Evolutionary conservation across 2,888 invertebrate genomes (phyloP), one percentile per base, ranked within the genome.

Genomic region (Polydesmus complanatus): DNA sequence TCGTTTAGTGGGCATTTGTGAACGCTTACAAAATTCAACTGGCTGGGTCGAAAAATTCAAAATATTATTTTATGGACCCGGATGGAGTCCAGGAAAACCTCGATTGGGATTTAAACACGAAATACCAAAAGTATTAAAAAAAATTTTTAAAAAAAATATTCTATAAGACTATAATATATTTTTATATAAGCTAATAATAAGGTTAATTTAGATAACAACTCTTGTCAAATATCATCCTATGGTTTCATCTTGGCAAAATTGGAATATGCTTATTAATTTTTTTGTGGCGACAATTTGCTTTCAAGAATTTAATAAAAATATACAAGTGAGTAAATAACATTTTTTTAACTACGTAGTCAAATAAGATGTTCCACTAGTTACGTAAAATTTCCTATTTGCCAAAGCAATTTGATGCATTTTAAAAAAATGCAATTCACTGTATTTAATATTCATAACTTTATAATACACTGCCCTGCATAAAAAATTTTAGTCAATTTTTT

Each of bases 41-140:
- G 37, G 56, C 19, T 37, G 27, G 47, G 25, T 21, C 5, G 56
- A 56, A 2, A 8, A n/a, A 21, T 56, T 56, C 18, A 14, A 5
- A 21, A 56, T 85, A 0, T 70, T 88, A 1, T 80, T 88, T 71
- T 88, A 85, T 76, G 92, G 92, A 0, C 92, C 92, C 0, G 91
- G 91, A 67, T 93, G 91, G 91, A 77, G 81, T 66, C 89, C 90
- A 0, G 91, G 90, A 0, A 81, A 80, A 57, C 82, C 84, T 0
- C 75, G 90, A 65, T 79, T 87, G 0, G 91, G 91, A 11, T 78
- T 82, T n/a, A 83, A 84, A 54, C 81, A 81, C 58, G 81, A 83
- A 68, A 85, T 90, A 73, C 77, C 87, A 54, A 83, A 88, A 68
- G 89, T 89, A 76, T n/a, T n/a, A n/a, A n/a, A n/a, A n/a, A n/a